Conservation (phyloP, 2,113 vertebrate species). For the Tenrec ecaudatus region DNA sequence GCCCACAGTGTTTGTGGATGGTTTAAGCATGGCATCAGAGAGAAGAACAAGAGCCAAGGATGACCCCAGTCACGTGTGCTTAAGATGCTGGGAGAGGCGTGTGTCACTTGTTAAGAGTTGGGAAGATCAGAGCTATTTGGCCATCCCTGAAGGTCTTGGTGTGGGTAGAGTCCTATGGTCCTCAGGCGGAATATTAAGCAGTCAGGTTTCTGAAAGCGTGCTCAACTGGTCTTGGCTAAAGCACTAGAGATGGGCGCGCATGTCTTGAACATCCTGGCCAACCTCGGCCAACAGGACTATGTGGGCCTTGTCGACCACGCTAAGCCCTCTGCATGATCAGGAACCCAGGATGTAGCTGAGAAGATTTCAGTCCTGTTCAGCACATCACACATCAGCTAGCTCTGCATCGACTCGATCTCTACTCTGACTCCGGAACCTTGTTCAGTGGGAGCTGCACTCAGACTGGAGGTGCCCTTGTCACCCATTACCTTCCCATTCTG, state of each 20-base stretch:
- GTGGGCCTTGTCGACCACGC: rapidly evolving
- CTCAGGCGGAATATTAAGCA: neutral
- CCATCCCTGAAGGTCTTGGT: too few species aligned
- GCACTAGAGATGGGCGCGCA: neutral
- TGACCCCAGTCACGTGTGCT: too few species aligned
- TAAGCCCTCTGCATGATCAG: neutral
- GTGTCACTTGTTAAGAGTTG: neutral
- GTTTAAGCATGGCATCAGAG: too few species aligned
- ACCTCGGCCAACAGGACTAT: neutral
- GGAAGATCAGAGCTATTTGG: neutral
- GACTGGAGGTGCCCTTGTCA: neutral
- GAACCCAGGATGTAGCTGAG: neutral
- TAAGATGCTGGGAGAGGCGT: neutral
- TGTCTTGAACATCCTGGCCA: neutral
- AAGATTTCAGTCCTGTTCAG: neutral
- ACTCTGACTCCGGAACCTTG: neutral
- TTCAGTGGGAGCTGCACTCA: neutral
- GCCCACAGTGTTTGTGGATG: too few species aligned
- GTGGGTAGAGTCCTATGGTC: neutral
- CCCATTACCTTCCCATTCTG: neutral
- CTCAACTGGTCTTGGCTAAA: neutral
- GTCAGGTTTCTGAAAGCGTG: neutral
- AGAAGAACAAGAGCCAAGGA: too few species aligned
- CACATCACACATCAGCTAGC: neutral
- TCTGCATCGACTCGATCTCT: neutral